Conservation (phyloP, 2,888 invertebrate species). For the Dicyrtomina minuta region DNA sequence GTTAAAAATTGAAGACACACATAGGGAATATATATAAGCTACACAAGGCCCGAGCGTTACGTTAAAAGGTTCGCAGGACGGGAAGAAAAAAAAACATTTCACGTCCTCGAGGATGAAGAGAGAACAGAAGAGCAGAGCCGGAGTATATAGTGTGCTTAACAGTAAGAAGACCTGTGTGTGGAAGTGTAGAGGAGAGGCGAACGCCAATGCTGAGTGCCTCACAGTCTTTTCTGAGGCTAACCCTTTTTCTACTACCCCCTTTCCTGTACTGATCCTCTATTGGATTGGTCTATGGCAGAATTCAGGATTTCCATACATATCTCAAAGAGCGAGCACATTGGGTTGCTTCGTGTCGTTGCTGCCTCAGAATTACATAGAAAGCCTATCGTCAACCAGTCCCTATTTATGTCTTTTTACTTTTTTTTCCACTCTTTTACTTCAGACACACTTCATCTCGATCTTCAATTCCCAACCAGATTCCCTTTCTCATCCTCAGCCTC, state of each 20-base stretch:
- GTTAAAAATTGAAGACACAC: no score
- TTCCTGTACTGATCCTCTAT: constrained; percentile 18
- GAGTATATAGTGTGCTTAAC: no score
- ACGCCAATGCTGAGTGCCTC: not conserved
- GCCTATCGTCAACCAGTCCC: constrained; percentile 31
- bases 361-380: no score
- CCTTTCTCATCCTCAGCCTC: no score
- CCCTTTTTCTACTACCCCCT: constrained; percentile 22
- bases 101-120: no score
- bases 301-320: constrained; percentile 27
- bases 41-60: no score
- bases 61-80: no score
- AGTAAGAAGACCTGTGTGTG: not conserved
- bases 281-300: constrained; percentile 29
- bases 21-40: no score
- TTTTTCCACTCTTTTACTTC: not conserved
- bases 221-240: constrained; percentile 11
- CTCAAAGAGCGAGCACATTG: constrained; percentile 17
- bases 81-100: no score
- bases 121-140: no score
- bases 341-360: no score
- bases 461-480: no score
- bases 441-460: not conserved
- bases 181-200: not conserved
- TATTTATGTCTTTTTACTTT: constrained; percentile 12